Evolutionary conservation across 2,797 vertebrate species (phyloP).

Genomic region (Chelonia mydas): DNA sequence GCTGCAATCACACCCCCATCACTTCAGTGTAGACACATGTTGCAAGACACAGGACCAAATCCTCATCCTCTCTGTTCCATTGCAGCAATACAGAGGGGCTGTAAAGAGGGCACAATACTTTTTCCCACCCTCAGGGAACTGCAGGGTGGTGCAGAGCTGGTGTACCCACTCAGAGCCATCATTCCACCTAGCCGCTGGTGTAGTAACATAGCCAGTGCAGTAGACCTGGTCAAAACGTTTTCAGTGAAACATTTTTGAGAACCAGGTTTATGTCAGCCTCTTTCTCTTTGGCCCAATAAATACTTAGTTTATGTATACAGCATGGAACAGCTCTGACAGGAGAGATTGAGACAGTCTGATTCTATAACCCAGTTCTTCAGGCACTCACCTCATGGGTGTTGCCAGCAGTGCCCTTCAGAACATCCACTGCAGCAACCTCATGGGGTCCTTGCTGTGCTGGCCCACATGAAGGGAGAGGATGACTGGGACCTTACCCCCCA

Average conservation of each 20-base stretch:
- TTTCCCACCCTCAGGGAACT: not conserved
- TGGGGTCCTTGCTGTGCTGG: not conserved
- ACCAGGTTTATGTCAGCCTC: not conserved
- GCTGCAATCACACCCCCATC: not conserved
- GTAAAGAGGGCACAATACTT: not conserved
- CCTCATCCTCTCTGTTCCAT: not conserved
- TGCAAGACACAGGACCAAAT: not conserved
- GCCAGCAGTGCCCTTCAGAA: not conserved
- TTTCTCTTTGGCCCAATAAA: not conserved
- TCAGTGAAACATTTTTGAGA: not conserved
- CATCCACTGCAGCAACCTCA: not conserved
- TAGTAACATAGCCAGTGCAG: not conserved
- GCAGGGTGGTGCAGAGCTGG: not conserved
- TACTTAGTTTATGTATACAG: not conserved
- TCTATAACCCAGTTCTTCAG: not conserved
- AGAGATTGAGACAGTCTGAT: not conserved
- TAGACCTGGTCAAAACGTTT: not conserved
- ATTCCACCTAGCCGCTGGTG: rapidly evolving
- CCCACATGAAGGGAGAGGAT: not conserved
- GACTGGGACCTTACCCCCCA: not conserved
- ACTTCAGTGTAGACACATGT: not conserved
- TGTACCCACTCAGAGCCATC: not conserved
- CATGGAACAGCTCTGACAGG: not conserved
- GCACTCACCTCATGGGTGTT: not conserved
- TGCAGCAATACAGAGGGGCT: not conserved